These are phyloP conservation scores for Halesus radiatus DNA, from an alignment of 1,140 invertebrate genomes.

Conservation along the genomic window DNA sequence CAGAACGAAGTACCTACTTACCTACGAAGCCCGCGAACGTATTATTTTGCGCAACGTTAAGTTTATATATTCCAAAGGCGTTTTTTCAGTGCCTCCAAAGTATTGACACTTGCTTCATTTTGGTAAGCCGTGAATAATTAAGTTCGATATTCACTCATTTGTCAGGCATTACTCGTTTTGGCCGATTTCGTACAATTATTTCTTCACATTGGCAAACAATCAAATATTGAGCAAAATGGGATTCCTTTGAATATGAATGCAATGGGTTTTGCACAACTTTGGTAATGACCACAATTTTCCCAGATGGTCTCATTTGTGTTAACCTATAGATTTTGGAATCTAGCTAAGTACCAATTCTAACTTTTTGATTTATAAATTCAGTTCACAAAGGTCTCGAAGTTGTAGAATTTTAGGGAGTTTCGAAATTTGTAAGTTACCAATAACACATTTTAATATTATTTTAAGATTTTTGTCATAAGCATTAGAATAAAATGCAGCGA, in stretches of 20 bases:
- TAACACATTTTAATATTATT: too few species aligned
- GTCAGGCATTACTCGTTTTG: constrained; percentile 14
- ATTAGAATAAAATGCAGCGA: too few species aligned
- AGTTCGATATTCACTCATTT: neutral
- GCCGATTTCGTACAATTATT: neutral
- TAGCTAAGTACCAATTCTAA: too few species aligned
- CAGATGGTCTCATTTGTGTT: neutral
- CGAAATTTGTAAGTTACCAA: too few species aligned
- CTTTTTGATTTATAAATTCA: too few species aligned
- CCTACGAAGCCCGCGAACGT: too few species aligned
- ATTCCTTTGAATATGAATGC: neutral
- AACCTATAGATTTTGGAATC: too few species aligned
- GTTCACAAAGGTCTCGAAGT: too few species aligned
- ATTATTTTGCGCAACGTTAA: constrained; percentile 11
- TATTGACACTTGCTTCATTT: constrained; percentile 32
- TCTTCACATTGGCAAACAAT: constrained; percentile 33
- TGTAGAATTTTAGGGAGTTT: too few species aligned
- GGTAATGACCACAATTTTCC: neutral
- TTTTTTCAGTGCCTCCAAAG: constrained; percentile 7
- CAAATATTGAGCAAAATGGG: constrained; percentile 28
- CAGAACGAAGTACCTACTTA: too few species aligned
- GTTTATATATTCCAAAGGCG: constrained; percentile 2
- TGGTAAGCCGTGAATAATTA: constrained; percentile 23
- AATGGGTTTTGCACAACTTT: neutral
- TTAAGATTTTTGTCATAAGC: too few species aligned